Base-by-base conservation (phyloP, 1,140 invertebrate genomes). In the Trachelipus rathkii region DNA sequence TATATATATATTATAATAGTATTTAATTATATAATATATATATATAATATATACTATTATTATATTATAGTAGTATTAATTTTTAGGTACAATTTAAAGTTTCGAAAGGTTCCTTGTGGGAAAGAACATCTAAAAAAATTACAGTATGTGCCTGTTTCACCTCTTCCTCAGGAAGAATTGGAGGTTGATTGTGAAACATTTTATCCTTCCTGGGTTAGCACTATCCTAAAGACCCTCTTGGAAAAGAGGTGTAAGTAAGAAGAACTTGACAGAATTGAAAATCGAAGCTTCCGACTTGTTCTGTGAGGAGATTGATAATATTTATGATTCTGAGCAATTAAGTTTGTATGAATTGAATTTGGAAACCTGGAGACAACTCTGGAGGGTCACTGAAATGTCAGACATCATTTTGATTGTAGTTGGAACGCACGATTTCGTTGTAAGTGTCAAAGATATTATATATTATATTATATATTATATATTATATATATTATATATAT, bases 291-390 rank as follows among this genome's bases (percentile, higher is more conserved):
- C 74, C 77, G 91, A 88, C 85, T 89, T 72, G n/a, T 92, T 92
- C 83, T 77, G 91, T 13, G 84, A 87, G 77, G 83, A 83, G 1
- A 85, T 92, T 72, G 86, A 89, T 81, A 83, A 83, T 43, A 84
- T 85, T 72, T 87, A 85, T 82, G 79, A 83, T 33, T 78, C 21
- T 7, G 15, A 85, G 45, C 85, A 88, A 2, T 81, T 92, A 10
- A 91, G 91, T 84, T 92, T 91, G 80, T 95, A 95, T 85, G 95
- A 97, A 84, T 83, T 96, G 45, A 97, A 97, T 86, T 85, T 96
- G 78, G 95, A 97, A 86, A 96, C 94, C 0, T 97, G 95, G 95
- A 84, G 95, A 24, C 95, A 97, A 83, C 84, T 97, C 53, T 96
- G 95, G 95, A 87, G 95, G 76, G 94, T 96, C 0, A 83, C 95